phyloP scores from a whole-genome alignment of 1,140 invertebrate species.

The Medauroidea extradentata region DNA sequence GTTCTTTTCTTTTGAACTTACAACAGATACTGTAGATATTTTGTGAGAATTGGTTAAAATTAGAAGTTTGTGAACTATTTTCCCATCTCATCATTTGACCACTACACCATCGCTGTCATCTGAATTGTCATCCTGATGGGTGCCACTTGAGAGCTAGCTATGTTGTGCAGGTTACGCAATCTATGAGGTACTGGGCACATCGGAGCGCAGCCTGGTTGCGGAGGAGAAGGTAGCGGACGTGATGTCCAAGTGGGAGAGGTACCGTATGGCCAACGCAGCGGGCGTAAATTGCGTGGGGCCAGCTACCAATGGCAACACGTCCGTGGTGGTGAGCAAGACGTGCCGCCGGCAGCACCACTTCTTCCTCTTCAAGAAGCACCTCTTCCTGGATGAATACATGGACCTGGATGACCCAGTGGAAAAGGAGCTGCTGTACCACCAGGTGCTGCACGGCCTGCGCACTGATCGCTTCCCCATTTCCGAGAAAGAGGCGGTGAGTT shows the following conservation, averaged over 20 bases:
- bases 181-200: slow-evolving; percentile 74
- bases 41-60: neutral
- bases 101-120: too few relatives aligned
- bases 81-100: too few relatives aligned
- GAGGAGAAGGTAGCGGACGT: slow-evolving; percentile 92
- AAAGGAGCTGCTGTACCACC: slow-evolving; percentile 94
- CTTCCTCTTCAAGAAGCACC: slow-evolving; percentile 87
- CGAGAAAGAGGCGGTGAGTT: slow-evolving; percentile 85
- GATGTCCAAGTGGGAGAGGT: slow-evolving; percentile 92
- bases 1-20: too few relatives aligned
- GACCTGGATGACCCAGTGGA: slow-evolving; percentile 84
- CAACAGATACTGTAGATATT: too few relatives aligned
- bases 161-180: slow-evolving; percentile 61
- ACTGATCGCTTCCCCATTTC: slow-evolving; percentile 88
- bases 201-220: slow-evolving; percentile 74
- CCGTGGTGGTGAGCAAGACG: neutral
- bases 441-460: slow-evolving; percentile 83
- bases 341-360: slow-evolving; percentile 52
- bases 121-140: neutral
- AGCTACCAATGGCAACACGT: neutral
- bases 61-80: neutral
- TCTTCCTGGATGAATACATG: slow-evolving; percentile 83
- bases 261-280: slow-evolving; percentile 56
- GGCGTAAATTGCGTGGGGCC: slow-evolving; percentile 27
- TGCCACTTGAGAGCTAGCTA: slow-evolving; percentile 33